These are phyloP conservation scores for Halisarca cf. caerulea DNA, from an alignment of 37 sponge, comb jelly and placozoan genomes.

Conservation along the genomic window DNA sequence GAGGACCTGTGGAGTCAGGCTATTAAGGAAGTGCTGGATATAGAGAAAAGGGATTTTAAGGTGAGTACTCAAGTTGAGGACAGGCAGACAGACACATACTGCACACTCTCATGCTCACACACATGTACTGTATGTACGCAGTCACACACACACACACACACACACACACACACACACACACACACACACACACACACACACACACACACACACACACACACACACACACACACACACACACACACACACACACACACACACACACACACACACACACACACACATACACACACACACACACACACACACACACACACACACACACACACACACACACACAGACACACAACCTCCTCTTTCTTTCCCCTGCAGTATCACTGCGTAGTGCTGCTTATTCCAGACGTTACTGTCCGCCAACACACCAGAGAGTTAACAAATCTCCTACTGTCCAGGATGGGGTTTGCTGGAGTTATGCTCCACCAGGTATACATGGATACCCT, in stretches of 20 bases:
- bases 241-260: not conserved
- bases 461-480: constrained; percentile 74
- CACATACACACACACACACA: no score
- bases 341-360: not conserved
- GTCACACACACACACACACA: no score
- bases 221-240: not conserved
- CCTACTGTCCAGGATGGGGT: constrained; percentile 67
- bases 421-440: constrained; percentile 74
- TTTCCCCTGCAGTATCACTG: constrained; percentile 42
- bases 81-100: not conserved
- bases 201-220: no score
- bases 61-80: constrained; percentile 48
- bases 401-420: constrained; percentile 51
- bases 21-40: constrained; percentile 68
- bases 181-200: not conserved
- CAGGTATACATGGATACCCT: no score
- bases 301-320: no score
- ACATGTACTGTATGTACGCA: no score
- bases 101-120: no score
- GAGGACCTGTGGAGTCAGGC: constrained; percentile 86
- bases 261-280: no score
- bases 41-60: constrained; percentile 64
- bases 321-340: not conserved
- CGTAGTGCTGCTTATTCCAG: constrained; percentile 71
- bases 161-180: not conserved